A percentile compares a stretch with the other conserved stretches of the same genome.
Conservation (phyloP, 2,113 vertebrate species). For the Anoura caudifer region DNA sequence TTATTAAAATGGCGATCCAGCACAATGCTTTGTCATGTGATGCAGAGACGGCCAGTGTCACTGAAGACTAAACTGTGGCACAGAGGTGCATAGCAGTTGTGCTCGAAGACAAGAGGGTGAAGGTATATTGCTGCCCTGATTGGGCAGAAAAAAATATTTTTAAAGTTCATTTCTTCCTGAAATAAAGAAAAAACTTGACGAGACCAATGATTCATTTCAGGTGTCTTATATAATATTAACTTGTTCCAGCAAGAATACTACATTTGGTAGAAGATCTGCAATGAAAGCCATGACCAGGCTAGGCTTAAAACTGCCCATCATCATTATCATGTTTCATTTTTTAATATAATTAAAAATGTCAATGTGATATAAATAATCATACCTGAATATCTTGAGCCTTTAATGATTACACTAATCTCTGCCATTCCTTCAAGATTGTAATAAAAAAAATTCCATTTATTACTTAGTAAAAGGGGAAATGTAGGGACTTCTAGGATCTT, state of each 20-base stretch:
- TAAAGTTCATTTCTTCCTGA: neutral
- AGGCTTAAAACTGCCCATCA: conserved; percentile 19
- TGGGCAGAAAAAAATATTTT: conserved; percentile 21
- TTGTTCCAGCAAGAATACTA: neutral
- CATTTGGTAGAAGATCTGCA: neutral
- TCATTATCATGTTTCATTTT: neutral
- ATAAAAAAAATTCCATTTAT: neutral
- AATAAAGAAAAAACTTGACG: neutral
- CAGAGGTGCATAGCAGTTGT: neutral
- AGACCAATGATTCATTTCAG: neutral
- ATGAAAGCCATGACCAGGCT: neutral
- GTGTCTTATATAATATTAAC: neutral
- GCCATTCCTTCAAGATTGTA: neutral
- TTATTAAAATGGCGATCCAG: neutral
- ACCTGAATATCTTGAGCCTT: neutral
- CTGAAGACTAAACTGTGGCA: neutral
- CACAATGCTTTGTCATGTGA: neutral
- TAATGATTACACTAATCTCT: neutral
- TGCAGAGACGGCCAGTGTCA: neutral
- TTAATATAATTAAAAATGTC: conserved; percentile 20
- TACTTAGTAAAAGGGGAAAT: neutral
- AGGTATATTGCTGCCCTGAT: neutral
- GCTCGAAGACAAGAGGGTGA: neutral
- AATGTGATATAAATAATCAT: neutral
- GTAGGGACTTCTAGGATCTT: neutral